These are phyloP conservation scores for Enhydra lutris DNA, from an alignment of 2,113 vertebrate genomes.

Conservation along the genomic window DNA sequence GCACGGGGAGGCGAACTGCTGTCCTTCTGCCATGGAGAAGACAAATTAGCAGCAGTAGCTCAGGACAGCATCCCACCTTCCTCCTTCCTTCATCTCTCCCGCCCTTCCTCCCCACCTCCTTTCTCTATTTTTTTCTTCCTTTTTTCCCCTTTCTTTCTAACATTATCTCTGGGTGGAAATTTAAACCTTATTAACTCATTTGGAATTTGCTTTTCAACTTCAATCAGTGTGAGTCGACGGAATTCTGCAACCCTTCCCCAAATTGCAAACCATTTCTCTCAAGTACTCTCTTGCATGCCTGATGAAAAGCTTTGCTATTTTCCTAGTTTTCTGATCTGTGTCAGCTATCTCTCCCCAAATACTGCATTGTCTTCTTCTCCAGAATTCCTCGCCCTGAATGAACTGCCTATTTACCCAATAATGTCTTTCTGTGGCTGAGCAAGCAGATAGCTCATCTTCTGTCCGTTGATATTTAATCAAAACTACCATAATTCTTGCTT, in stretches of 20 bases:
- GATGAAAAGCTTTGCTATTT: not conserved
- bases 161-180: not conserved
- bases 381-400: not conserved
- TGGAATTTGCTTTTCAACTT: not conserved
- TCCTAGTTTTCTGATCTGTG: no score
- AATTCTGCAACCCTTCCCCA: not conserved
- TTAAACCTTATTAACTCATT: not conserved
- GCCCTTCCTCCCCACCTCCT: not conserved
- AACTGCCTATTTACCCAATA: rapidly evolving
- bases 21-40: no score
- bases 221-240: not conserved
- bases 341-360: not conserved
- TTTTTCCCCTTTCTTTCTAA: not conserved
- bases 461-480: not conserved
- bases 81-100: not conserved
- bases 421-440: not conserved
- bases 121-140: not conserved
- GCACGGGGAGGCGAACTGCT: not conserved
- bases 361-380: not conserved
- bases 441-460: not conserved
- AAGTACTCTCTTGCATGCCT: not conserved
- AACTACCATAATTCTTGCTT: not conserved
- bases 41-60: not conserved
- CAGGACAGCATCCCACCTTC: rapidly evolving
- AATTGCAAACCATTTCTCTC: not conserved